Base-by-base conservation (phyloP, 2,113 vertebrate genomes). In the Solea solea region DNA sequence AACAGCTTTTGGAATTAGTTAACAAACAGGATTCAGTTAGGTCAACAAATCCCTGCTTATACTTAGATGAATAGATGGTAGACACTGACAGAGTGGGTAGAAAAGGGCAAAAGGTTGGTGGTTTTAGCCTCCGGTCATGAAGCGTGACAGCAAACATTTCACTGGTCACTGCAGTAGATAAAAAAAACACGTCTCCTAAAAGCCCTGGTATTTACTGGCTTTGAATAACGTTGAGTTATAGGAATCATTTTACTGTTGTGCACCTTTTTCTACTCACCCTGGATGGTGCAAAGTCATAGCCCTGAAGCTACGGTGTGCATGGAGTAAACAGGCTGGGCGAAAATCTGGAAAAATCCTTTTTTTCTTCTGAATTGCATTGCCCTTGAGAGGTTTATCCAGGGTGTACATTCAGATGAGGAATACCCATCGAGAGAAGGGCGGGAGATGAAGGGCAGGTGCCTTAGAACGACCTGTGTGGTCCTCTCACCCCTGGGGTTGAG, bases 321-420 rank as follows among this genome's bases (percentile, higher is more conserved):
- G 40, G 10, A 46, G 54, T n/a, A 40, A 62, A 63, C 39, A 15
- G 4, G 8, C 40, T 15, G 68, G 45, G 69, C 41, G 41, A 45
- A 61, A 0, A 53, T 44, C 14, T 27, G 46, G 42, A 73, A 82
- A 64, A 51, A 62, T 27, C 9, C 14, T 48, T 27, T 57, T 5
- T 14, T 41, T 41, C 13, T 48, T 42, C 5, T 16, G 5, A 54
- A 15, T 65, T 42, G n/a, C 11, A 14, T 58, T 59, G 63, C 72
- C 39, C 48, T 61, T 41, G 21, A 58, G 51, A 63, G 58, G 49
- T 39, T 73, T 55, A 8, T n/a, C 8, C 3, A 1, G 1, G 3
- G 46, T 2, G 21, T 41, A 55, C 12, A 67, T 73, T 64, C n/a
- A 42, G 61, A 76, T 75, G 54, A 73, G 58, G 53, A 75, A 67